phyloP scores from a whole-genome alignment of 2,888 invertebrate genomes.

The Macrophya alboannulata region DNA sequence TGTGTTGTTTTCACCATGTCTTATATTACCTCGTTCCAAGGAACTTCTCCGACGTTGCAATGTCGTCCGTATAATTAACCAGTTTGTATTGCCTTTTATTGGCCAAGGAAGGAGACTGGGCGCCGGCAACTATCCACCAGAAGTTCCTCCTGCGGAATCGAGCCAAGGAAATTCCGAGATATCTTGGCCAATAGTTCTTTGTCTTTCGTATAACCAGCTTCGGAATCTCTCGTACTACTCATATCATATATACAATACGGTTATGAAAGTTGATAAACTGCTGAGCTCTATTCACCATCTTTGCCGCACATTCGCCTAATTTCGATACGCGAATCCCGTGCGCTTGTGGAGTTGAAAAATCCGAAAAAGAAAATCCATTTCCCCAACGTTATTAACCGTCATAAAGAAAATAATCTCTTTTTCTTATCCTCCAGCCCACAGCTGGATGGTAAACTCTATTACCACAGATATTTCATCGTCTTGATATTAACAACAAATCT shows the following conservation, averaged over 20 bases:
- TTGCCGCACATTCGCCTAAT: not conserved
- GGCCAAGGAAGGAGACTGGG: slow-evolving; percentile 42
- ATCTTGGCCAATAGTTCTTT: slow-evolving; percentile 14
- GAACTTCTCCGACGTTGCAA: slow-evolving; percentile 34
- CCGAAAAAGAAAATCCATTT: not conserved
- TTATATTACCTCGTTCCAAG: slow-evolving; percentile 33
- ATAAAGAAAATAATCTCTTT: not conserved
- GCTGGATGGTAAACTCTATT: not conserved
- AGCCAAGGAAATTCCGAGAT: slow-evolving; percentile 38
- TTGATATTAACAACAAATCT: slow-evolving; percentile 39
- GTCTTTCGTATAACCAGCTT: slow-evolving; percentile 5
- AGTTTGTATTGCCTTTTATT: slow-evolving; percentile 71
- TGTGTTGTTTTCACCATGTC: slow-evolving; percentile 27
- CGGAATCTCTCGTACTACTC: not conserved
- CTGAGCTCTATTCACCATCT: not conserved
- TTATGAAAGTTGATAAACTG: slow-evolving; percentile 21
- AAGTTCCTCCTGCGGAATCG: slow-evolving; percentile 37
- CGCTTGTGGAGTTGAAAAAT: not conserved
- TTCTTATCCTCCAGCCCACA: not conserved
- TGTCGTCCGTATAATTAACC: slow-evolving; percentile 69
- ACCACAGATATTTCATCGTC: slow-evolving; percentile 11
- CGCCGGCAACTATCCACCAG: slow-evolving; percentile 13
- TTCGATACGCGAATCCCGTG: not conserved
- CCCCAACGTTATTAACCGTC: not conserved
- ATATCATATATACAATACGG: not conserved